Evolutionary conservation across 2,113 vertebrate species (phyloP), one percentile per base, ranked within the genome.

Genomic region (Tiliqua scincoides): DNA sequence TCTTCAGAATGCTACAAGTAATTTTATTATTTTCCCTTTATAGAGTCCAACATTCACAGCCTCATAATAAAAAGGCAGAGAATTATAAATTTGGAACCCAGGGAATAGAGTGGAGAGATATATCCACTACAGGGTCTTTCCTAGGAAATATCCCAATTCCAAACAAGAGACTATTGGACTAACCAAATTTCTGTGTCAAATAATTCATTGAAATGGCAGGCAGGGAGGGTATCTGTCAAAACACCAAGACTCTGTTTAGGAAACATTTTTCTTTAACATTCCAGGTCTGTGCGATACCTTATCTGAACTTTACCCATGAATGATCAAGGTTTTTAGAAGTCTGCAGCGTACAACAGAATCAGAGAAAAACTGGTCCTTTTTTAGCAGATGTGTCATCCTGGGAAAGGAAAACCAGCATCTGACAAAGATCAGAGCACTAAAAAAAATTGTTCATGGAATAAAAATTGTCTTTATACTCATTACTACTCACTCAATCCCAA

Each of bases 141-240:
- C 79, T 12, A 81, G 30, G 5, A 79, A 76, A 77, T 12, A 1
- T 57, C 25, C 62, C 48, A 32, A 35, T 84, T 74, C 57, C 12
- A 25, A 65, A 67, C 25, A 32, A 35, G 21, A 37, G 43, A 79
- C 14, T 3, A 3, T 2, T 59, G 70, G 25, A 8, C n/a, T 79
- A 21, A 48, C 43, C 8, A 8, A 48, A 48, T 48, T 48, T 48
- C 43, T 54, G 57, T 79, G 35, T 90, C 73, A 67, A 70, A 32
- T 61, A 90, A 77, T 85, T 23, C 57, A 76, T 82, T 8, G 63
- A 62, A 90, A 76, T 1, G 1, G 11, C 62, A 89, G 27, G 81
- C 6, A 40, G 2, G 0, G 59, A 37, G 71, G 25, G 11, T 70
- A 12, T 79, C 67, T 8, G 67, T 2, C 14, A 71, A 6, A 52